Evolutionary conservation across 1,140 invertebrate genomes (phyloP).

Genomic region (Polypedilum pembai): DNA sequence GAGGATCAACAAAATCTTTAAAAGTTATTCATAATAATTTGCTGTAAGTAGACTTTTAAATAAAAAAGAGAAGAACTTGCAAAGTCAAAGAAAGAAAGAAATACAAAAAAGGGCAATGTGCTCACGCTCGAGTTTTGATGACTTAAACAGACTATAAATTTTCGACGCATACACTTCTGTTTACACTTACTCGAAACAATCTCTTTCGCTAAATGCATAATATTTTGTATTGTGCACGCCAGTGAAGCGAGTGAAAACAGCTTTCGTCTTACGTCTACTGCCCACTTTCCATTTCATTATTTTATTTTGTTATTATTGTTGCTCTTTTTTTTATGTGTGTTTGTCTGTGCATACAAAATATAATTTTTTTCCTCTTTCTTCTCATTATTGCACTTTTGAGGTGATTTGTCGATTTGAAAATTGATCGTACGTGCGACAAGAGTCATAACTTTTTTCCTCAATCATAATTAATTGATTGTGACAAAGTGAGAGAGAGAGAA

Average conservation of each 20-base stretch:
- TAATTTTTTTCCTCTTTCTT: neutral
- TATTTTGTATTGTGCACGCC: neutral
- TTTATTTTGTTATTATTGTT: too few species aligned
- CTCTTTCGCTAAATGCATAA: neutral
- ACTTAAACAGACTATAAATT: slow-evolving; percentile 3
- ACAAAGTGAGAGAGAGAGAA: too few species aligned
- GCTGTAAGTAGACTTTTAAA: too few species aligned
- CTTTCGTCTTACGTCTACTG: neutral
- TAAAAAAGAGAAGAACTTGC: too few species aligned
- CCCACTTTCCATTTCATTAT: slow-evolving; percentile 14
- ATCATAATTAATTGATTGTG: too few species aligned
- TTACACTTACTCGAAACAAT: slow-evolving; percentile 2
- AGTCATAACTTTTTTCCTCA: neutral
- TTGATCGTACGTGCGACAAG: neutral
- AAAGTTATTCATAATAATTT: too few species aligned
- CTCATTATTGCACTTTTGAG: neutral
- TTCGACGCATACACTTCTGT: neutral
- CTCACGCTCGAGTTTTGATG: slow-evolving; percentile 3
- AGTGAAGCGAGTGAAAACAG: neutral
- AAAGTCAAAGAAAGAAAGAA: too few species aligned
- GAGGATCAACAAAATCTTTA: too few species aligned
- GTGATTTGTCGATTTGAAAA: neutral
- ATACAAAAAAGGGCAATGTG: neutral
- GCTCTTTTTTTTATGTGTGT: neutral
- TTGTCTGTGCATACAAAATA: neutral